phyloP scores from a whole-genome alignment of 2,797 vertebrate species.

The Amazonetta brasiliensis region DNA sequence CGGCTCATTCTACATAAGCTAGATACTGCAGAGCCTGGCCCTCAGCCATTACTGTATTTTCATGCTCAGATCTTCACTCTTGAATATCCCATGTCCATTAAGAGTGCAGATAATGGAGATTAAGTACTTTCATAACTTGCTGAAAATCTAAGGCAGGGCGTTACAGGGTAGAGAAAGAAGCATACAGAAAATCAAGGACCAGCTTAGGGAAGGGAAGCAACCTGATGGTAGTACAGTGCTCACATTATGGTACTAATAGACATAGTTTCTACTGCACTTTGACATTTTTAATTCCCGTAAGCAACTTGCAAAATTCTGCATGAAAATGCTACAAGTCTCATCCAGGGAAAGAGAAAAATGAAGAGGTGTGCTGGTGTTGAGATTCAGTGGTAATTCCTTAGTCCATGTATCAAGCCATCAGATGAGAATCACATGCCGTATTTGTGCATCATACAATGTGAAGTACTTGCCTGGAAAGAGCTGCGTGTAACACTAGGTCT shows the following conservation, averaged over 20 bases:
- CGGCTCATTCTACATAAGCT: background rate
- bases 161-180: background rate
- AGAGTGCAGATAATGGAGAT: background rate
- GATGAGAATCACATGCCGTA: fast-evolving
- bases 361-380: background rate
- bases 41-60: background rate
- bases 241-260: fast-evolving
- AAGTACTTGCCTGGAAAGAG: background rate
- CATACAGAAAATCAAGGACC: background rate
- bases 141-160: background rate
- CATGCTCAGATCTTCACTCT: background rate
- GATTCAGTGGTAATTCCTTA: background rate
- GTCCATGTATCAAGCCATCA: background rate
- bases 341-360: background rate
- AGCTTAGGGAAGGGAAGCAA: background rate
- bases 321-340: background rate
- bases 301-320: background rate
- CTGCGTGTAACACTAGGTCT: background rate
- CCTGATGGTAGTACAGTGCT: background rate
- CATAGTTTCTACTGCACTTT: background rate
- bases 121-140: background rate
- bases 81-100: background rate
- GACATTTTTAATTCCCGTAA: background rate
- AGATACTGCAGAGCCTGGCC: background rate
- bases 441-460: background rate